phyloP scores from a whole-genome alignment of 2,888 invertebrate species.

The Odontomyia ornata region DNA sequence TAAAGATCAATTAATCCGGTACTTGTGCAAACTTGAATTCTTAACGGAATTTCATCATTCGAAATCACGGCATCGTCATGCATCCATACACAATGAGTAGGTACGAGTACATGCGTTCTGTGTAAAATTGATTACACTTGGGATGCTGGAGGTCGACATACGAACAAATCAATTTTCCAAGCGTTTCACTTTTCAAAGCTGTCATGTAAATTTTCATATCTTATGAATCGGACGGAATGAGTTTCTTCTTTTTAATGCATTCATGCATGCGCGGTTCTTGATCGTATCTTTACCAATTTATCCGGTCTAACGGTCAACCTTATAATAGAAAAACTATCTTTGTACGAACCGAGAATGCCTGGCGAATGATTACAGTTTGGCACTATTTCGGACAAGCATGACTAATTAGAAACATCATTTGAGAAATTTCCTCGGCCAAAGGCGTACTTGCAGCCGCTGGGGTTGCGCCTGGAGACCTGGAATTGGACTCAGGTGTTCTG shows the following conservation, averaged over 20 bases:
- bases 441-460: too few species aligned
- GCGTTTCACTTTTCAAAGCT: constrained; percentile 20
- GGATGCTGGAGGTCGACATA: not conserved
- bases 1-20: not conserved
- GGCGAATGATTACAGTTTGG: not conserved
- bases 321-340: not conserved
- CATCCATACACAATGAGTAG: not conserved
- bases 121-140: not conserved
- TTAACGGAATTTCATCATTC: not conserved
- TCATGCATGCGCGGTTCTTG: not conserved
- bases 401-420: not conserved
- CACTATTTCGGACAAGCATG: not conserved
- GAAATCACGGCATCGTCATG: not conserved
- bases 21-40: not conserved
- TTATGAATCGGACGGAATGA: not conserved
- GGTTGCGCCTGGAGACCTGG: too few species aligned
- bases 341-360: not conserved
- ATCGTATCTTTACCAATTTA: not conserved
- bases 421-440: not conserved
- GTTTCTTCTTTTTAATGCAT: not conserved
- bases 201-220: constrained; percentile 13
- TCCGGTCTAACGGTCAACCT: not conserved
- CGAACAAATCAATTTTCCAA: constrained; percentile 15
- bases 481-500: too few species aligned
- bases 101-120: not conserved